Conservation (phyloP, 2,113 vertebrate species). For the Pao palembangensis region DNA sequence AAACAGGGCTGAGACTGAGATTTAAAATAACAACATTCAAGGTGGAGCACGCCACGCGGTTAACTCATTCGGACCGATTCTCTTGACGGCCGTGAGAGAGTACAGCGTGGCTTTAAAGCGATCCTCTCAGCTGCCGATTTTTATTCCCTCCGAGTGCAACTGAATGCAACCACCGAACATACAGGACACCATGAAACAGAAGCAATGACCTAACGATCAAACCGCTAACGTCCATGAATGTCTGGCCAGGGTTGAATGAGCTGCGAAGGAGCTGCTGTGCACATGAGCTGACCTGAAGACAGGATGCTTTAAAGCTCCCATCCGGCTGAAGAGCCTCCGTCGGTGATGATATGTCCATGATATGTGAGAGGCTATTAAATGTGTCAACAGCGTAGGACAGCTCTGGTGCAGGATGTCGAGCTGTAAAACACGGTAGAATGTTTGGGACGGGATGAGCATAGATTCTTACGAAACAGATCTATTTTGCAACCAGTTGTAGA, state of each 20-base stretch:
- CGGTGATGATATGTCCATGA: too few species aligned
- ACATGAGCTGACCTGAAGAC: too few species aligned
- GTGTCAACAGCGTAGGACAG: too few species aligned
- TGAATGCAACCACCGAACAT: conserved; percentile 17
- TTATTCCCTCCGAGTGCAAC: conserved; percentile 2
- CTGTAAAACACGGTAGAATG: too few species aligned
- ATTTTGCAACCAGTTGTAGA: too few species aligned
- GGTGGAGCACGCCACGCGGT: background rate
- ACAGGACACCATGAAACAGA: background rate
- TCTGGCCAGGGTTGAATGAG: background rate
- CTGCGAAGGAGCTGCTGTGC: background rate
- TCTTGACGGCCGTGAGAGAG: conserved; percentile 20
- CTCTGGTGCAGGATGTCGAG: too few species aligned
- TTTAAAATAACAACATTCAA: conserved; percentile 9
- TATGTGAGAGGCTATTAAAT: too few species aligned
- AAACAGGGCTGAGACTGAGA: conserved; percentile 20
- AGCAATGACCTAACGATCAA: background rate
- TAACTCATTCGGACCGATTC: background rate
- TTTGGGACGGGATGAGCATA: too few species aligned
- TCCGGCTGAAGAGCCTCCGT: too few species aligned
- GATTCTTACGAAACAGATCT: too few species aligned
- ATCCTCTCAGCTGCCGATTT: too few species aligned
- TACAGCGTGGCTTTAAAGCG: background rate
- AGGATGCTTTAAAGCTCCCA: too few species aligned
- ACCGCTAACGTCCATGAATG: background rate